Conservation (phyloP, 2,888 invertebrate genomes). For the Xestia c-nigrum region DNA sequence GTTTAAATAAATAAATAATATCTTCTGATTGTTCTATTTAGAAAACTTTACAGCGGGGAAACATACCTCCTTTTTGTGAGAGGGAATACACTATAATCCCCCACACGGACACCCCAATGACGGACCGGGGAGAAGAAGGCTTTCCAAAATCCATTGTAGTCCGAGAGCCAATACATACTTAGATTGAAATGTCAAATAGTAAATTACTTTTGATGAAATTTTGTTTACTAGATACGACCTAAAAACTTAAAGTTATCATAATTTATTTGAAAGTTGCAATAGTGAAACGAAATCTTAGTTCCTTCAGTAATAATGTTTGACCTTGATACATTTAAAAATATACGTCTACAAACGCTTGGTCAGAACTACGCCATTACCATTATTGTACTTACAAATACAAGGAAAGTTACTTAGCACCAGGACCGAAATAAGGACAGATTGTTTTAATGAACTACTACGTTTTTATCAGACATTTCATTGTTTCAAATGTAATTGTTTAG, state of each 20-base stretch:
- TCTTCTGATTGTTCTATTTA: not conserved
- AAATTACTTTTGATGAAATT: not conserved
- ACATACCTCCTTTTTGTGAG: too few relatives aligned
- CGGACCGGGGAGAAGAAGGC: too few relatives aligned
- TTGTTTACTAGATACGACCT: not conserved
- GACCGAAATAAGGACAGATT: constrained; percentile 30
- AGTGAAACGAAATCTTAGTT: not conserved
- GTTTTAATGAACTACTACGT: constrained; percentile 6
- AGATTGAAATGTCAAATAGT: not conserved
- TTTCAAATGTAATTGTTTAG: too few relatives aligned
- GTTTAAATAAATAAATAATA: too few relatives aligned
- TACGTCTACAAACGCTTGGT: constrained; percentile 9
- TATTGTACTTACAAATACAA: constrained; percentile 36
- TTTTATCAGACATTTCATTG: constrained; percentile 9
- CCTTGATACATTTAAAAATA: constrained; percentile 11
- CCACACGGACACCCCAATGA: too few relatives aligned
- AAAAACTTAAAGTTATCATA: not conserved
- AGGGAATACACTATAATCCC: too few relatives aligned
- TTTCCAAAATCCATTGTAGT: too few relatives aligned
- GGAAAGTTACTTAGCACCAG: constrained; percentile 46
- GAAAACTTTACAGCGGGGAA: not conserved
- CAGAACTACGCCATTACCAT: constrained; percentile 13
- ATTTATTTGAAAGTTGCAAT: not conserved
- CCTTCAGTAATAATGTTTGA: not conserved
- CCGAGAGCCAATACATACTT: too few relatives aligned